Evolutionary conservation across 2,797 vertebrate genomes (phyloP).

Genomic region (Lophius americanus): DNA sequence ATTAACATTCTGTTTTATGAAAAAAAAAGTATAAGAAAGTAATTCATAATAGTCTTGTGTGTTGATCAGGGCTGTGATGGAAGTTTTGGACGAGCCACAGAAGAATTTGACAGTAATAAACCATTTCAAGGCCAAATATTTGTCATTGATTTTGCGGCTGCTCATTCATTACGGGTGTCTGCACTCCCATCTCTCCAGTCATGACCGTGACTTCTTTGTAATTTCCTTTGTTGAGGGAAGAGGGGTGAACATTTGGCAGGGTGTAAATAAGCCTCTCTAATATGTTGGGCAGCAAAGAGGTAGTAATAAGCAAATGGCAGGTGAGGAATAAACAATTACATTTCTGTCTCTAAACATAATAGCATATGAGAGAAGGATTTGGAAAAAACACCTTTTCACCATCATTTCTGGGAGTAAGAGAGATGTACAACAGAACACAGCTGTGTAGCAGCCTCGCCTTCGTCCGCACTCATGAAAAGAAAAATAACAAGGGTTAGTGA

Average conservation of each 20-base stretch:
- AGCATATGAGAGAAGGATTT: background rate
- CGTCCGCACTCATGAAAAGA: constrained; percentile 2
- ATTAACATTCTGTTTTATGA: too few relatives aligned
- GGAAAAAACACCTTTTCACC: background rate
- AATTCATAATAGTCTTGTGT: too few relatives aligned
- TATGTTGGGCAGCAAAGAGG: constrained; percentile 36
- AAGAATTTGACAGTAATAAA: background rate
- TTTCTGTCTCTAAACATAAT: constrained; percentile 17
- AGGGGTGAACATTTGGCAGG: constrained; percentile 25
- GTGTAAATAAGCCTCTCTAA: constrained; percentile 49
- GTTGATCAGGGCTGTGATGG: too few relatives aligned
- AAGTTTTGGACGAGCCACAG: too few relatives aligned
- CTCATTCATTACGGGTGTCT: constrained; percentile 51
- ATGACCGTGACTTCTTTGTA: constrained; percentile 44
- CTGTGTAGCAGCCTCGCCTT: too few relatives aligned
- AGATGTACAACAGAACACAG: too few relatives aligned
- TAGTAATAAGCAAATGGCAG: constrained; percentile 39
- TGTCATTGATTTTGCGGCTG: constrained; percentile 38
- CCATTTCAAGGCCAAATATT: constrained; percentile 18
- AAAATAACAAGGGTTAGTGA: constrained; percentile 9
- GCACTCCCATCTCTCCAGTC: constrained; percentile 31
- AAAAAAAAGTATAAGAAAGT: too few relatives aligned
- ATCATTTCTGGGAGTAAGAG: too few relatives aligned
- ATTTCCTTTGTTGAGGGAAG: constrained; percentile 44
- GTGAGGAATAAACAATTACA: constrained; percentile 51